Percentiles rank a stretch among this genome's conserved stretches.
Evolutionary conservation across 2,888 invertebrate genomes (phyloP).

Genomic region (Phyllotreta cruciferae): DNA sequence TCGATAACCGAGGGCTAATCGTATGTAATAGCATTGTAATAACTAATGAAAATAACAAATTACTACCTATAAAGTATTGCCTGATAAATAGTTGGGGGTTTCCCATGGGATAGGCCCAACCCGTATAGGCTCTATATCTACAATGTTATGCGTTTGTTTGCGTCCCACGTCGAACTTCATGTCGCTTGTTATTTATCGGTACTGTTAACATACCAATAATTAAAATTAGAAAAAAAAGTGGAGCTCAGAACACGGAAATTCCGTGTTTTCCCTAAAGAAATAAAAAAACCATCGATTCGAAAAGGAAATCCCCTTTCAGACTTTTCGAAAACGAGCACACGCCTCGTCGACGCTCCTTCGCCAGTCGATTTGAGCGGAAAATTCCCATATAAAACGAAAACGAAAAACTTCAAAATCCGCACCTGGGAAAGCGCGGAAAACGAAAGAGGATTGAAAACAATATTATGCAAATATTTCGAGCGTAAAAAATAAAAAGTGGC

Average conservation of each 20-base stretch:
- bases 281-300: too few relatives aligned
- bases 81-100: conserved; percentile 44
- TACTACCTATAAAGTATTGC: conserved; percentile 46
- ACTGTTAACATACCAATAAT: conserved; percentile 42
- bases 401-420: conserved; percentile 35
- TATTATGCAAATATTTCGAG: conserved; percentile 58
- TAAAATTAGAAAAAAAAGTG: conserved; percentile 38
- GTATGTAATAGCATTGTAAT: conserved; percentile 33
- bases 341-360: too few relatives aligned
- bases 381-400: background rate
- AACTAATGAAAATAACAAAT: conserved; percentile 46
- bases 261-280: background rate
- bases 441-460: conserved; percentile 53
- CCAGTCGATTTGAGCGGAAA: background rate
- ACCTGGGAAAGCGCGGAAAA: conserved; percentile 34
- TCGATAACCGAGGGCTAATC: conserved; percentile 40
- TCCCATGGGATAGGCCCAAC: conserved; percentile 41
- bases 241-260: background rate
- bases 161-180: conserved; percentile 37
- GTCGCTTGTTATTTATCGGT: conserved; percentile 40
- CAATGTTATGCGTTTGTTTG: background rate
- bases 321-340: too few relatives aligned
- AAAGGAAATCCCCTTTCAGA: too few relatives aligned
- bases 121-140: conserved; percentile 10
- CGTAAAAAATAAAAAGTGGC: conserved; percentile 57